These are phyloP conservation scores for Lepidotrigona ventralis DNA, from an alignment of 1,140 invertebrate genomes.

Conservation along the genomic window DNA sequence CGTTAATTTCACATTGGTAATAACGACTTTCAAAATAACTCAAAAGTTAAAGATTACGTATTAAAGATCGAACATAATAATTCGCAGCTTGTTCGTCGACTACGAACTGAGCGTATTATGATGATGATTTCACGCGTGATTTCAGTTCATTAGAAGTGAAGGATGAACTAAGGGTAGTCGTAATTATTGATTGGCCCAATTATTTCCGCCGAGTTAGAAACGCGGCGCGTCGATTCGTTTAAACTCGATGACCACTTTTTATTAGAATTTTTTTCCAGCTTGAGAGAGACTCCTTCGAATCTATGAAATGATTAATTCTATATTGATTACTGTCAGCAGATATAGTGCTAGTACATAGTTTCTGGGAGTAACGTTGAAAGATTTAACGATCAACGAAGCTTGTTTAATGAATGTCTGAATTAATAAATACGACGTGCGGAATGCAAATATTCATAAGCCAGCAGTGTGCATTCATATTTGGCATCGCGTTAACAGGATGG, in stretches of 20 bases:
- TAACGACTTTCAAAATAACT: background rate
- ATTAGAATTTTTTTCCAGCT: background rate
- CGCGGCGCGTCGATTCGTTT: background rate
- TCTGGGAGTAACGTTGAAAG: background rate
- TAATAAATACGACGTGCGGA: background rate
- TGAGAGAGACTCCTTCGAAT: background rate
- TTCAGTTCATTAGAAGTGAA: conserved; percentile 2
- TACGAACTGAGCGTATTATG: background rate
- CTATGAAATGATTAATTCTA: background rate
- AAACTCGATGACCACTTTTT: background rate
- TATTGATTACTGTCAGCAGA: background rate
- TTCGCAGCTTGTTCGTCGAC: background rate
- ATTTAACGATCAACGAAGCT: background rate
- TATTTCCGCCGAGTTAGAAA: conserved; percentile 8
- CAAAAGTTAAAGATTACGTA: background rate
- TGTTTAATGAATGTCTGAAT: background rate
- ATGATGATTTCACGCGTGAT: background rate
- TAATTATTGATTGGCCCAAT: conserved; percentile 12
- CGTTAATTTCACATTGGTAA: background rate
- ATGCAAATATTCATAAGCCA: background rate
- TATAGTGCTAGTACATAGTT: no score
- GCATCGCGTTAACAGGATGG: background rate
- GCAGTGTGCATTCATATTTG: background rate
- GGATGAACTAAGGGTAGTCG: background rate
- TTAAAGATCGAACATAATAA: background rate